Conservation (phyloP, 2,797 vertebrate species). For the Acrossocheilus fasciatus region DNA sequence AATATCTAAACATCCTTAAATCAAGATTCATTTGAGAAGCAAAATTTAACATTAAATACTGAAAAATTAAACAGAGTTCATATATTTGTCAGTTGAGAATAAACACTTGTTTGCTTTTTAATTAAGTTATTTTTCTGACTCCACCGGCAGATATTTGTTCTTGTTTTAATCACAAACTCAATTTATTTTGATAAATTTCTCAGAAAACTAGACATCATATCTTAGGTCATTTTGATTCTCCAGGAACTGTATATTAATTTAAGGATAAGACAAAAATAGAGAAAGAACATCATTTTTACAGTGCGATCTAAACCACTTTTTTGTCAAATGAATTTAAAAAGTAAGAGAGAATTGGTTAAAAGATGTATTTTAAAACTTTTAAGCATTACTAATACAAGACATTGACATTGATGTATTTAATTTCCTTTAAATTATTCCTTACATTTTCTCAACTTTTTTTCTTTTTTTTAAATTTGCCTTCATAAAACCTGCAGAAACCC, state of each 20-base stretch:
- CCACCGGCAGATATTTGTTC: neutral
- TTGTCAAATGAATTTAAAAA: neutral
- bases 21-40: neutral
- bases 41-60: neutral
- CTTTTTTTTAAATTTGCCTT: neutral
- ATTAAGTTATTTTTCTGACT: too few relatives aligned
- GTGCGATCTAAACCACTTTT: neutral
- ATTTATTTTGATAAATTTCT: neutral
- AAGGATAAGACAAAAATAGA: neutral
- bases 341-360: too few relatives aligned
- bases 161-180: too few relatives aligned
- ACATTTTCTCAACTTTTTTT: too few relatives aligned
- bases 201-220: neutral
- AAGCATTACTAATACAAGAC: too few relatives aligned
- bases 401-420: too few relatives aligned
- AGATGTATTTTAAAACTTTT: too few relatives aligned
- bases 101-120: too few relatives aligned
- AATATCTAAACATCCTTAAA: neutral
- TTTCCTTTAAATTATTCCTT: too few relatives aligned
- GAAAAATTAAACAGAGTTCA: neutral
- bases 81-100: neutral
- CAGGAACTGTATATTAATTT: neutral
- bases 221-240: neutral
- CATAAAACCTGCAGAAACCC: neutral
- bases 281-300: too few relatives aligned